Conservation (phyloP, 2,113 vertebrate genomes). For the Leptobrachium leishanense region DNA sequence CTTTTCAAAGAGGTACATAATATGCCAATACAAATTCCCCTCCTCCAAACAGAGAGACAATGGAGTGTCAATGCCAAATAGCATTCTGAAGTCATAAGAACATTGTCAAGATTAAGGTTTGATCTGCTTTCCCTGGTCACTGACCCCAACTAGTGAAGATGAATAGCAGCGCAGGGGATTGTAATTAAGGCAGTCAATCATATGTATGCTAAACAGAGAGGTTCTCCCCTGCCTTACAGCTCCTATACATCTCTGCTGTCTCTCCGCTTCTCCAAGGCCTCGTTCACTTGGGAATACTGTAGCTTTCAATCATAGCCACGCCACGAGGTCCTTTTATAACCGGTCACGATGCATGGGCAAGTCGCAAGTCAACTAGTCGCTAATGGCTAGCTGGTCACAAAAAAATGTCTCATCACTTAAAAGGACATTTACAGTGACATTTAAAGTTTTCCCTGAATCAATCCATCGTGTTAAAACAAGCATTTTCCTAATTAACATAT, state of each 20-base stretch:
- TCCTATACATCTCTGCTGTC: background rate
- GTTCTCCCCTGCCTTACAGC: background rate
- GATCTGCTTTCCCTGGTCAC: constrained; percentile 14
- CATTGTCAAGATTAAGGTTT: constrained; percentile 43
- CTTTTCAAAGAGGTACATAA: constrained; percentile 25
- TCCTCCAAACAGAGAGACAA: constrained; percentile 10
- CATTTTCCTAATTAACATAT: too few species aligned
- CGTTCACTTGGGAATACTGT: background rate
- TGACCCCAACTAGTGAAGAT: constrained; percentile 42
- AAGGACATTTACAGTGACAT: too few species aligned
- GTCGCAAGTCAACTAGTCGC: too few species aligned
- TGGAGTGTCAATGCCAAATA: constrained; percentile 30
- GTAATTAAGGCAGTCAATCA: constrained; percentile 46
- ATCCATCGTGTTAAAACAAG: too few species aligned
- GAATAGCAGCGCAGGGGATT: constrained; percentile 18
- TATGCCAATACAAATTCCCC: constrained; percentile 22
- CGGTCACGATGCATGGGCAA: too few species aligned
- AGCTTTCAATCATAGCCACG: background rate
- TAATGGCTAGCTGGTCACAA: too few species aligned
- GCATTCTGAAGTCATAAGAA: constrained; percentile 15
- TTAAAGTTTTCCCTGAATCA: too few species aligned
- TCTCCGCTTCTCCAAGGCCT: background rate
- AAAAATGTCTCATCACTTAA: too few species aligned
- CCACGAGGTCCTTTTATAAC: too few species aligned
- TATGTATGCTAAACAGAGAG: constrained; percentile 7